Percentiles rank a stretch among this genome's conserved stretches.
Evolutionary conservation across 2,888 invertebrate species (phyloP).

Genomic region (Caenorhabditis parvicauda): DNA sequence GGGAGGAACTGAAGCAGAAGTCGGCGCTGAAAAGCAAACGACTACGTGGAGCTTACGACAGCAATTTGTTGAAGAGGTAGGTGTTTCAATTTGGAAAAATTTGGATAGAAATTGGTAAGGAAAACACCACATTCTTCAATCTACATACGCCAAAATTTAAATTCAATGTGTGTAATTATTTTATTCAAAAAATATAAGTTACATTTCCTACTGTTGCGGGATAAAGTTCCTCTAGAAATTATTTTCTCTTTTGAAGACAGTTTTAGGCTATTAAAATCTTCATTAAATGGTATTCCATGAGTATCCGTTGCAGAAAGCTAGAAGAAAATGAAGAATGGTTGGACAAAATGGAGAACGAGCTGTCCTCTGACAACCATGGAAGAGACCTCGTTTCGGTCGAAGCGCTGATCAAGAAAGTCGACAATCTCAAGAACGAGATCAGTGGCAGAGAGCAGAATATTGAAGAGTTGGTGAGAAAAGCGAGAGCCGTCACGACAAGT

Average conservation of each 20-base stretch:
- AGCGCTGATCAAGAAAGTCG: slow-evolving; percentile 72
- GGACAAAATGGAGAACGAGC: slow-evolving; percentile 70
- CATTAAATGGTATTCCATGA: too few relatives aligned
- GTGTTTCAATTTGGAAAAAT: too few relatives aligned
- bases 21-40: slow-evolving; percentile 73
- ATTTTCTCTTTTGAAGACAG: too few relatives aligned
- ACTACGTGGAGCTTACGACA: slow-evolving; percentile 56
- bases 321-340: slow-evolving; percentile 79
- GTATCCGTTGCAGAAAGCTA: too few relatives aligned
- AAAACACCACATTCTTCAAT: too few relatives aligned
- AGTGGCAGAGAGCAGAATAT: slow-evolving; percentile 43
- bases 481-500: slow-evolving; percentile 64
- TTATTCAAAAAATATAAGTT: too few relatives aligned
- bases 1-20: slow-evolving; percentile 77
- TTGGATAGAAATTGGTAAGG: too few relatives aligned
- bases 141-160: too few relatives aligned
- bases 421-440: slow-evolving; percentile 62
- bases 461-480: slow-evolving; percentile 46
- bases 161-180: too few relatives aligned
- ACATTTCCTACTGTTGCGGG: too few relatives aligned
- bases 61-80: slow-evolving; percentile 44
- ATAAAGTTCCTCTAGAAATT: too few relatives aligned
- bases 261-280: too few relatives aligned
- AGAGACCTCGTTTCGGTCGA: slow-evolving; percentile 84
- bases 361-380: slow-evolving; percentile 78